phyloP scores from a whole-genome alignment of 1,140 invertebrate species.

The Branchinecta lindahli region DNA sequence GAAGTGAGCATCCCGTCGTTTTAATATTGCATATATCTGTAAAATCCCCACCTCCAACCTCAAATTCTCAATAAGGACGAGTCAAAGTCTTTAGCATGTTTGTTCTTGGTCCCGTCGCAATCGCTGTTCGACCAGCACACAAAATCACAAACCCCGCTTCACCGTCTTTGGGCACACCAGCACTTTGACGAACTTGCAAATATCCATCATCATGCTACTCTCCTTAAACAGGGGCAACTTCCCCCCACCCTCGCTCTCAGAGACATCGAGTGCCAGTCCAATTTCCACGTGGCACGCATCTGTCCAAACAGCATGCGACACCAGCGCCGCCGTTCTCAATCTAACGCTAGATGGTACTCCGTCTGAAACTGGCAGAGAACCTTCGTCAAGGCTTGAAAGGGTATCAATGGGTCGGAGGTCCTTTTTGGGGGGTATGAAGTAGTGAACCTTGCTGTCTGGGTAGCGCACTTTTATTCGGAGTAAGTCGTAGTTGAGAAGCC shows the following conservation, averaged over 20 bases:
- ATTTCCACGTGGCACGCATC: slow-evolving; percentile 77
- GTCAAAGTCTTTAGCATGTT: too few relatives aligned
- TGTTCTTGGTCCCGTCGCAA: too few relatives aligned
- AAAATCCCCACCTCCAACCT: too few relatives aligned
- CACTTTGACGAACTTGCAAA: slow-evolving; percentile 79
- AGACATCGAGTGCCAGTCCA: slow-evolving; percentile 58
- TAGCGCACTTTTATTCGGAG: slow-evolving; percentile 73
- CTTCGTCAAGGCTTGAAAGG: slow-evolving; percentile 38
- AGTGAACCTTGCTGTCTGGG: slow-evolving; percentile 73
- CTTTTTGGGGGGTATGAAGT: slow-evolving; percentile 52
- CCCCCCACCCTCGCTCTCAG: slow-evolving; percentile 32
- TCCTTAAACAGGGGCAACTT: slow-evolving; percentile 35
- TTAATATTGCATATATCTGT: too few relatives aligned
- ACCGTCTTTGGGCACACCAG: slow-evolving; percentile 71
- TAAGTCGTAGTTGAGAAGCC: slow-evolving; percentile 51
- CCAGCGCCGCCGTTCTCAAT: slow-evolving; percentile 62
- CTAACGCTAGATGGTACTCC: slow-evolving; percentile 29
- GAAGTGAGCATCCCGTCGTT: too few relatives aligned
- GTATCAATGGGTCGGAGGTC: slow-evolving; percentile 32
- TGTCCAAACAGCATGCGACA: slow-evolving; percentile 77
- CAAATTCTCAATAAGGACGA: too few relatives aligned
- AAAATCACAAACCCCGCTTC: slow-evolving; percentile 53
- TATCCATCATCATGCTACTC: slow-evolving; percentile 51
- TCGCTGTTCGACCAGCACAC: too few relatives aligned
- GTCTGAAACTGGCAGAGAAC: slow-evolving; percentile 30